These are phyloP conservation scores for Gymnoscopelus braueri DNA, from an alignment of 2,797 vertebrate species.

Conservation along the genomic window DNA sequence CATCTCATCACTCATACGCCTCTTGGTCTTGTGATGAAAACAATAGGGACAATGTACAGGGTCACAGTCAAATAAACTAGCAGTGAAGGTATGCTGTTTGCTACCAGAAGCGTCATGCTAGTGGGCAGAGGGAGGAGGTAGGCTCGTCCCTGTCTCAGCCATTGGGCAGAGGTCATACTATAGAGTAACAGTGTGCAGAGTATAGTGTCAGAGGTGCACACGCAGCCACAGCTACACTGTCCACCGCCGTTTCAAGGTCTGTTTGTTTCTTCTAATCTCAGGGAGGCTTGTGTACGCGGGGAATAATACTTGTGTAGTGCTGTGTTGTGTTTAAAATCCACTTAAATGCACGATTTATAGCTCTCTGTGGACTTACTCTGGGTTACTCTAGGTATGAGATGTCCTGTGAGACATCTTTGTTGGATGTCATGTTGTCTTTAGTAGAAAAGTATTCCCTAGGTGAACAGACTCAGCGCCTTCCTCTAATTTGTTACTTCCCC, in stretches of 20 bases:
- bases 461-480: constrained; percentile 19
- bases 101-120: constrained; percentile 49
- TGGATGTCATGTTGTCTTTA: constrained; percentile 27
- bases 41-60: constrained; percentile 28
- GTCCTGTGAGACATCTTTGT: constrained; percentile 26
- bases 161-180: constrained; percentile 55
- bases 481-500: constrained; percentile 64
- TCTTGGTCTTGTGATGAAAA: constrained; percentile 53
- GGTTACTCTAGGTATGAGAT: constrained; percentile 7
- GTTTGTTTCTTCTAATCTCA: background rate
- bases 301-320: constrained; percentile 28
- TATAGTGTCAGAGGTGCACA: constrained; percentile 39
- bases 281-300: background rate
- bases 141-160: constrained; percentile 40
- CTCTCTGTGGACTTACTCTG: constrained; percentile 24
- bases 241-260: constrained; percentile 32
- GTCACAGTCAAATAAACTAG: background rate
- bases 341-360: constrained; percentile 19
- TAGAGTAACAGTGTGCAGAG: constrained; percentile 29
- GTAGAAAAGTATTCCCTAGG: constrained; percentile 9
- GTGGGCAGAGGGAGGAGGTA: constrained; percentile 30
- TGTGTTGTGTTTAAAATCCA: background rate
- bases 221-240: constrained; percentile 23
- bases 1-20: constrained; percentile 71
- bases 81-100: background rate